A percentile compares a stretch with the other conserved stretches of the same genome.
Conservation (phyloP, 2,797 vertebrate genomes). For the Phataginus tetradactyla region DNA sequence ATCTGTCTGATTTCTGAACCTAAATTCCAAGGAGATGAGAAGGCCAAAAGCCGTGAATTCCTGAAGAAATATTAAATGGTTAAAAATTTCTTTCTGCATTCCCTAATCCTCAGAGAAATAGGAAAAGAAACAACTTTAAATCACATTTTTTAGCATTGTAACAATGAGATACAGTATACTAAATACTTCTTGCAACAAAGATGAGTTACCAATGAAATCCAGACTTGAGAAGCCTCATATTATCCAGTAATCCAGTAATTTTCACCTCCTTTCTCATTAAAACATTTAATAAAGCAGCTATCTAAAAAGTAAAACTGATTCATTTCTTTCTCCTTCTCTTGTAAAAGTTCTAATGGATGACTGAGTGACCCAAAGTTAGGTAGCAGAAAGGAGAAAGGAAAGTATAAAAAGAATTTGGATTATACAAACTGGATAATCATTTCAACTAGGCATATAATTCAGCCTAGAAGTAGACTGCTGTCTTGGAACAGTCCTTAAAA, state of each 20-base stretch:
- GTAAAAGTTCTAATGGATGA: not conserved
- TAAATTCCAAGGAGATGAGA: slow-evolving; percentile 14
- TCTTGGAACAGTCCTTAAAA: not conserved
- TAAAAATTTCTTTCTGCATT: slow-evolving; percentile 18
- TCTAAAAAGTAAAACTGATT: slow-evolving; percentile 8
- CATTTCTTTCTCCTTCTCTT: not conserved
- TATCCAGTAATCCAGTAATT: slow-evolving; percentile 6
- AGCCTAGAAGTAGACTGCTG: not conserved
- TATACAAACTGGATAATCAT: not conserved
- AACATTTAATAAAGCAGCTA: slow-evolving; percentile 50
- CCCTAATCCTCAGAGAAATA: slow-evolving; percentile 32
- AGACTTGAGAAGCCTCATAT: not conserved
- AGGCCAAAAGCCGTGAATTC: not conserved
- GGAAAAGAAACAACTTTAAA: not conserved
- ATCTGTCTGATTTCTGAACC: slow-evolving; percentile 8
- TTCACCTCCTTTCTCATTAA: not conserved
- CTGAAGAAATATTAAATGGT: slow-evolving; percentile 41
- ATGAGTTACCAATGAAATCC: slow-evolving; percentile 3
- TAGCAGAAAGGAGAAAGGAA: not conserved
- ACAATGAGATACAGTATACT: slow-evolving; percentile 3
- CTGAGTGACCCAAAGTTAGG: not conserved
- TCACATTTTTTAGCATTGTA: not conserved
- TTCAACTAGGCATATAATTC: not conserved
- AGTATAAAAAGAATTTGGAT: not conserved
- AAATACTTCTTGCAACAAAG: slow-evolving; percentile 38